Evolutionary conservation across 2,888 invertebrate genomes (phyloP).

Genomic region (Anthophora plumipes): DNA sequence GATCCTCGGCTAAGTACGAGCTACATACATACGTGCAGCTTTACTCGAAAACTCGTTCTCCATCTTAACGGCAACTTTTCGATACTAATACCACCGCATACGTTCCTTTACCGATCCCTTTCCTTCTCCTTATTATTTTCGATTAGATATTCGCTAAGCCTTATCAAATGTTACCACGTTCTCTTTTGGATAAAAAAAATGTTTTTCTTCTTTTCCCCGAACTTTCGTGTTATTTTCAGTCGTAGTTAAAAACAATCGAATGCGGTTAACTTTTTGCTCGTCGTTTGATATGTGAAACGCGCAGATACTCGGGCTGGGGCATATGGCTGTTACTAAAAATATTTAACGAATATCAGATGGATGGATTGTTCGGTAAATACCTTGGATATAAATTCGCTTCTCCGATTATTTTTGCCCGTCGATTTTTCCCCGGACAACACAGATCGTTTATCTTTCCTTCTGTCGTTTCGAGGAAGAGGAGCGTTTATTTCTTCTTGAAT

Average conservation of each 20-base stretch:
- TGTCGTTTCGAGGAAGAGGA: slow-evolving; percentile 7
- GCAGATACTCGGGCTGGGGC: not conserved
- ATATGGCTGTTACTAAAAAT: slow-evolving; percentile 3
- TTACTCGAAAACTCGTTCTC: not conserved
- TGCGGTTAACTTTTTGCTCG: not conserved
- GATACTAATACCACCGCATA: too few species aligned
- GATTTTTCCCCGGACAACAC: slow-evolving; percentile 12
- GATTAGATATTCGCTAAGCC: too few species aligned
- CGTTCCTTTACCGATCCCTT: too few species aligned
- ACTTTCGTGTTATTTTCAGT: not conserved
- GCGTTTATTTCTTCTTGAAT: slow-evolving; percentile 5
- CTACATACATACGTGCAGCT: not conserved
- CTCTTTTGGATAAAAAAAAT: too few species aligned
- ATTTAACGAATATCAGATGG: not conserved
- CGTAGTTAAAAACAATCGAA: not conserved
- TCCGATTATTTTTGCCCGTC: slow-evolving; percentile 28
- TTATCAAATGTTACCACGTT: too few species aligned
- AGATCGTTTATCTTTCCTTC: not conserved
- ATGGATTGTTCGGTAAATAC: slow-evolving; percentile 1
- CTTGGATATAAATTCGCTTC: not conserved
- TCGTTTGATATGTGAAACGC: not conserved
- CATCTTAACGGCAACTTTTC: not conserved
- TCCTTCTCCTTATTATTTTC: too few species aligned
- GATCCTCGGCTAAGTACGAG: not conserved
- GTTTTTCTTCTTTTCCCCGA: not conserved